phyloP scores from a whole-genome alignment of 2,113 vertebrate genomes.

The Arizona elegans region DNA sequence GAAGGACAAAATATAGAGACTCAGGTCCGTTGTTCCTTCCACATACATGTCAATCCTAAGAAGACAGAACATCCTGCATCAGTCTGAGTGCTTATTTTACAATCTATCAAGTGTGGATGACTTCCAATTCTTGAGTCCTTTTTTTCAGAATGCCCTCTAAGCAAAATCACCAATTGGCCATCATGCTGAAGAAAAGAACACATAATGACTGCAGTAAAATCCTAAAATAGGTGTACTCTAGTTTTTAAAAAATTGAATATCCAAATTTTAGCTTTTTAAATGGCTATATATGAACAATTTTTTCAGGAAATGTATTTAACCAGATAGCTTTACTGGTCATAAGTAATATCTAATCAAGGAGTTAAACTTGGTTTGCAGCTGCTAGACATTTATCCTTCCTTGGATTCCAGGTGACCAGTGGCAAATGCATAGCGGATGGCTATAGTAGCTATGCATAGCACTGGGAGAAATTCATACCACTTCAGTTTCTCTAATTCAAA shows the following conservation, averaged over 20 bases:
- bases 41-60: slow-evolving; percentile 84
- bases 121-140: not conserved
- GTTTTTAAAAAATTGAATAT: not conserved
- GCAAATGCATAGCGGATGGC: not conserved
- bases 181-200: not conserved
- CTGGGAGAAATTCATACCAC: not conserved
- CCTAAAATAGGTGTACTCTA: not conserved
- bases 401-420: not conserved
- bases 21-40: slow-evolving; percentile 78
- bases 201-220: not conserved
- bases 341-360: not conserved
- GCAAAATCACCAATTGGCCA: not conserved
- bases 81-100: not conserved
- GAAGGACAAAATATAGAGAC: slow-evolving; percentile 73
- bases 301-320: not conserved
- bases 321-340: not conserved
- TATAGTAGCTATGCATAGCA: not conserved
- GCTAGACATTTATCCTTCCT: not conserved
- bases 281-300: not conserved
- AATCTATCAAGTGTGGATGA: not conserved
- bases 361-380: not conserved
- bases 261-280: not conserved
- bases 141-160: not conserved
- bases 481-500: not conserved
- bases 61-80: slow-evolving; percentile 3